Percentiles rank a stretch among this genome's conserved stretches.
These are phyloP conservation scores for Acrocephalus kingi DNA, from an alignment of 2,113 vertebrate genomes.

Conservation along the genomic window DNA sequence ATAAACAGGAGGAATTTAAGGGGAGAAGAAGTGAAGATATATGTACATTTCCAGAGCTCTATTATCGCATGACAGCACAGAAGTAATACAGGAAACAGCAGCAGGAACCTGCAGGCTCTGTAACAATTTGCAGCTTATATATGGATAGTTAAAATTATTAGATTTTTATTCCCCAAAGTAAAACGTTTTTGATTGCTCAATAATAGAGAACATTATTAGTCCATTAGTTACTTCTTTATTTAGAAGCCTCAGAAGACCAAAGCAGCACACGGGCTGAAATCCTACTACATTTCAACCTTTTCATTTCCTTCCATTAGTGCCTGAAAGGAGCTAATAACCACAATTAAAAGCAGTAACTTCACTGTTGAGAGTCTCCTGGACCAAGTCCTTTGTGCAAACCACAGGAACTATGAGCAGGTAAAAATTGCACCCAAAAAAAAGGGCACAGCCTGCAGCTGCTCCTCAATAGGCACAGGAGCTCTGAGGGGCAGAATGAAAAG, in stretches of 20 bases:
- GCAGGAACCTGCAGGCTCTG: slow-evolving; percentile 27
- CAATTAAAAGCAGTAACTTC: slow-evolving; percentile 38
- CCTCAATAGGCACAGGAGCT: neutral
- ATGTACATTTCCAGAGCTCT: neutral
- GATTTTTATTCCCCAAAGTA: slow-evolving; percentile 54
- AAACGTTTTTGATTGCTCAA: slow-evolving; percentile 57
- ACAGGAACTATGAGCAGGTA: neutral
- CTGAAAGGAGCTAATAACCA: slow-evolving; percentile 6
- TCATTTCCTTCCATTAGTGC: slow-evolving; percentile 35
- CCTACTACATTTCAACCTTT: slow-evolving; percentile 30
- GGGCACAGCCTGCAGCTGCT: neutral
- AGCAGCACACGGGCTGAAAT: neutral
- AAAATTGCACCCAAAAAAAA: neutral
- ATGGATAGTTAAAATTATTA: slow-evolving; percentile 55
- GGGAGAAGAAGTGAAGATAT: neutral
- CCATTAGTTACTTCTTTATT: slow-evolving; percentile 58
- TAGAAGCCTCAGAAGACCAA: slow-evolving; percentile 50
- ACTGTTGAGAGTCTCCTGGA: neutral
- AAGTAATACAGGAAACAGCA: slow-evolving; percentile 33
- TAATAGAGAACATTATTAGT: slow-evolving; percentile 63
- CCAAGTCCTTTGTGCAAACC: neutral
- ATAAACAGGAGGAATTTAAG: neutral
- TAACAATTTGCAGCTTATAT: slow-evolving; percentile 21
- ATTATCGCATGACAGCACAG: neutral
- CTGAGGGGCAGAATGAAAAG: neutral